Conservation (phyloP, 2,113 vertebrate genomes). For the Propithecus coquereli region DNA sequence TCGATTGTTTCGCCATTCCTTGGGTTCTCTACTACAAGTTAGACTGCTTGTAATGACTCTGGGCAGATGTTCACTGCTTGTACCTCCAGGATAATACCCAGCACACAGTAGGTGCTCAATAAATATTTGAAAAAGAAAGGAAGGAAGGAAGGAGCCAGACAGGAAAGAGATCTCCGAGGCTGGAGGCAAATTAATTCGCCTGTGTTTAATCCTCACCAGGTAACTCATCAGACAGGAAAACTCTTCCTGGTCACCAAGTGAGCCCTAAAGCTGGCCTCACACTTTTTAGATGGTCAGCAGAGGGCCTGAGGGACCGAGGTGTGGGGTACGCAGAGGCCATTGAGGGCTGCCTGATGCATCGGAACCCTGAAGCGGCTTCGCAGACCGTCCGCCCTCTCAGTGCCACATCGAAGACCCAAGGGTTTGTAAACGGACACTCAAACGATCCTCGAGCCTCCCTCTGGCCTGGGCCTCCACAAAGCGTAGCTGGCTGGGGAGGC, state of each 20-base stretch:
- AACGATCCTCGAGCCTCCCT: background rate
- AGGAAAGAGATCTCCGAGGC: background rate
- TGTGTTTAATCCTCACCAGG: background rate
- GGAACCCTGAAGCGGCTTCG: background rate
- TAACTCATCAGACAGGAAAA: background rate
- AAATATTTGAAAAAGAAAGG: background rate
- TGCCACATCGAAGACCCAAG: background rate
- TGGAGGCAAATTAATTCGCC: background rate
- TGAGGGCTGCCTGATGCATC: background rate
- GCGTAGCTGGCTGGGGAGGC: background rate
- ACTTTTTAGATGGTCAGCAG: background rate
- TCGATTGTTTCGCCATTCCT: background rate
- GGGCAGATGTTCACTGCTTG: background rate
- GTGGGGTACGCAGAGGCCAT: background rate
- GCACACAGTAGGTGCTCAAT: background rate
- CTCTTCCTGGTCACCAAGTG: background rate
- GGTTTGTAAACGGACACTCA: background rate
- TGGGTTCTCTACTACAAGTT: background rate
- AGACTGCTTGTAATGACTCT: background rate
- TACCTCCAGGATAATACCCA: background rate
- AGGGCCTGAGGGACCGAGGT: rapidly evolving
- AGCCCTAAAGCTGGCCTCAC: background rate
- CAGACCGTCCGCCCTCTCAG: background rate
- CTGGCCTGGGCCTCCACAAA: background rate
- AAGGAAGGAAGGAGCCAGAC: background rate